A percentile compares a stretch with the other conserved stretches of the same genome.
These are phyloP conservation scores for Folsomia candida DNA, from an alignment of 2,888 invertebrate species.

Conservation along the genomic window DNA sequence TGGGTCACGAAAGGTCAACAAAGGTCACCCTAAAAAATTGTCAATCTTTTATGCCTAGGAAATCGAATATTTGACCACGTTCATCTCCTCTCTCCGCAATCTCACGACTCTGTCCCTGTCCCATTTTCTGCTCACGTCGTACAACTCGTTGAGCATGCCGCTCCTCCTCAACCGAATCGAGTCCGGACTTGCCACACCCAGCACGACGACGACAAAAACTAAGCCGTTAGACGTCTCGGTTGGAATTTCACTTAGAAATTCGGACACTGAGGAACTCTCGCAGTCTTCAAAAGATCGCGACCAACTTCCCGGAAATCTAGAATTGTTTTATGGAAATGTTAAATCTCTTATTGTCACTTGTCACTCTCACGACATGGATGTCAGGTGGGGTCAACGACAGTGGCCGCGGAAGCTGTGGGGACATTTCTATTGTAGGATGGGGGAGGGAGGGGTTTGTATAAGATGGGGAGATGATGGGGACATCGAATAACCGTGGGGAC, in stretches of 20 bases:
- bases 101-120: background rate
- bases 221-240: background rate
- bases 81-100: background rate
- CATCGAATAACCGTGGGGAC: too few relatives aligned
- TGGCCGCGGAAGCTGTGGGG: too few relatives aligned
- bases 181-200: background rate
- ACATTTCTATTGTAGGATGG: too few relatives aligned
- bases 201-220: background rate
- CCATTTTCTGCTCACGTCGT: constrained; percentile 8
- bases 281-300: background rate
- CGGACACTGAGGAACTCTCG: background rate
- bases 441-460: too few relatives aligned
- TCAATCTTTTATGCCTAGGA: background rate
- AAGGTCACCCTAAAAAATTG: background rate
- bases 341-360: constrained; percentile 7
- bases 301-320: constrained; percentile 8
- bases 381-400: too few relatives aligned
- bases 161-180: background rate
- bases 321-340: background rate
- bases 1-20: background rate
- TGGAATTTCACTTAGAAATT: background rate
- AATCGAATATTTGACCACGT: background rate
- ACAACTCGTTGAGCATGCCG: constrained; percentile 6
- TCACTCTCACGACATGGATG: background rate
- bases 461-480: too few relatives aligned